phyloP scores from a whole-genome alignment of 2,888 invertebrate genomes.

The Sphaeridia pumilis region DNA sequence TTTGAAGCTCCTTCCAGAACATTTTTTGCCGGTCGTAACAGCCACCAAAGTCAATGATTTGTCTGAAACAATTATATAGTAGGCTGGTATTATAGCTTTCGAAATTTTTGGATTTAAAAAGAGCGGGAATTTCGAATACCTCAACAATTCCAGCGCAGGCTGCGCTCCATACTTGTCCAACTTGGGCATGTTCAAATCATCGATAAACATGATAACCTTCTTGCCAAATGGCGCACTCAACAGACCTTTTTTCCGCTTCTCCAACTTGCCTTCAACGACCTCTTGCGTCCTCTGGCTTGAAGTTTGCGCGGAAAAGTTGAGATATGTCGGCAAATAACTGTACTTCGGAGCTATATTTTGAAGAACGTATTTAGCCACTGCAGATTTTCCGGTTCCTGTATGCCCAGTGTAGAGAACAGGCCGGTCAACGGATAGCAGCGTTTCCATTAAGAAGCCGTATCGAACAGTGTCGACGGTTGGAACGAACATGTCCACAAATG shows the following conservation, averaged over 20 bases:
- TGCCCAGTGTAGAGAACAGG: conserved; percentile 83
- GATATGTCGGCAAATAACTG: conserved; percentile 58
- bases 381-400: conserved; percentile 83
- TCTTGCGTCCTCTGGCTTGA: conserved; percentile 68
- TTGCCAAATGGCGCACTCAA: conserved; percentile 74
- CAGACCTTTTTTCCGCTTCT: conserved; percentile 65
- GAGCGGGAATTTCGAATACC: too few species aligned
- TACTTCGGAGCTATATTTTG: conserved; percentile 51
- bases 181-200: conserved; percentile 86
- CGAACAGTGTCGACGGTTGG: conserved; percentile 84
- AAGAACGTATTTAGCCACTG: conserved; percentile 63
- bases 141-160: conserved; percentile 75
- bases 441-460: conserved; percentile 67
- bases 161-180: conserved; percentile 79
- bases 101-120: conserved; percentile 1
- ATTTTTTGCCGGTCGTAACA: conserved; percentile 77
- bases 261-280: conserved; percentile 73
- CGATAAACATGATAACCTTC: conserved; percentile 71
- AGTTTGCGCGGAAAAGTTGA: conserved; percentile 88
- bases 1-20: conserved; percentile 76
- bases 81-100: neutral
- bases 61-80: conserved; percentile 42
- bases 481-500: conserved; percentile 81
- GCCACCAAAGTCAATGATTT: conserved; percentile 64
- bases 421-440: conserved; percentile 56